These are phyloP conservation scores for Nylanderia fulva DNA, from an alignment of 1,140 invertebrate genomes.

Conservation along the genomic window DNA sequence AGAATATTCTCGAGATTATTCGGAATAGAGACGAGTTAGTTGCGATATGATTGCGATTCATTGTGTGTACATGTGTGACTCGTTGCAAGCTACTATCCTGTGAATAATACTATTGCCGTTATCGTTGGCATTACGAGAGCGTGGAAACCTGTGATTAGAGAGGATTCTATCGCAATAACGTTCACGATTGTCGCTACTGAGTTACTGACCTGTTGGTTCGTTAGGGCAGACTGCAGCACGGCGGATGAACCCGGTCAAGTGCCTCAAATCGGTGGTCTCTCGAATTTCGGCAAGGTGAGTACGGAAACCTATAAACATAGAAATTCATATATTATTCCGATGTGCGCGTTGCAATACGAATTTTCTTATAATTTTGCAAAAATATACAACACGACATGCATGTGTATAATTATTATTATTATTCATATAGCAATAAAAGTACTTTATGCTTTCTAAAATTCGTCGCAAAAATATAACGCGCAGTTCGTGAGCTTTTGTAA, in stretches of 20 bases:
- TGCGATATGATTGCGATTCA: constrained; percentile 40
- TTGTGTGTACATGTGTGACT: neutral
- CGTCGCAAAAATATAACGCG: neutral
- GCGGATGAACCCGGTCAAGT: constrained; percentile 89
- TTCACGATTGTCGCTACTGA: constrained; percentile 79
- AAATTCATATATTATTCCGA: neutral
- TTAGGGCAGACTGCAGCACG: constrained; percentile 91
- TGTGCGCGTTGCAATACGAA: neutral
- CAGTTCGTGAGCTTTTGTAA: neutral
- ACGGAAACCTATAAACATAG: constrained; percentile 40
- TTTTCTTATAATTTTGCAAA: neutral
- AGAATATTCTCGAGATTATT: constrained; percentile 48
- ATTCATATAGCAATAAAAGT: constrained; percentile 5
- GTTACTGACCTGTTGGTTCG: constrained; percentile 85
- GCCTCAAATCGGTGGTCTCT: constrained; percentile 90
- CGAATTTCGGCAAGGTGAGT: constrained; percentile 92
- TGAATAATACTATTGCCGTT: constrained; percentile 51
- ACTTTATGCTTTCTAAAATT: neutral
- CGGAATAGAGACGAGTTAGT: constrained; percentile 44
- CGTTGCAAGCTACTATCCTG: constrained; percentile 13
- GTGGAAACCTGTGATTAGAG: constrained; percentile 69
- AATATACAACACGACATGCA: neutral
- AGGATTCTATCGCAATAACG: constrained; percentile 70
- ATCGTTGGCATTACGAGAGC: constrained; percentile 56
- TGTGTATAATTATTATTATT: neutral